These are phyloP conservation scores for Solen grandis DNA, from an alignment of 1,140 invertebrate species.

Conservation along the genomic window DNA sequence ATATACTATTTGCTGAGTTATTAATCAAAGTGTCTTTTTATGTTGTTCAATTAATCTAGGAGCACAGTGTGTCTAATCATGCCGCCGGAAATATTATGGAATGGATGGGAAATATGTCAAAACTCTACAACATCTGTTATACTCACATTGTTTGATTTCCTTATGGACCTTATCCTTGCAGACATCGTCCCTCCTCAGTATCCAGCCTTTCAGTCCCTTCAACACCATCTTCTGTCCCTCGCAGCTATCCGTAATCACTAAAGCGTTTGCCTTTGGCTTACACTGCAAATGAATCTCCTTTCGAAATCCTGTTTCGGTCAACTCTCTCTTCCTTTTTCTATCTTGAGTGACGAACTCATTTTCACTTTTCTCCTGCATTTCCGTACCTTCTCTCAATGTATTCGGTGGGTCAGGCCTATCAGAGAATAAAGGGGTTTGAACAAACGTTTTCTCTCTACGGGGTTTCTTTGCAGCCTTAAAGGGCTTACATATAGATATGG, in stretches of 20 bases:
- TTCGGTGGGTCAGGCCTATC: not conserved
- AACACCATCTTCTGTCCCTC: slow-evolving; percentile 39
- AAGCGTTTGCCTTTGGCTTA: slow-evolving; percentile 15
- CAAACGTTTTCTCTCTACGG: slow-evolving; percentile 7
- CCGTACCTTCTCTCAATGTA: not conserved
- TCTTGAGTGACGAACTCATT: not conserved
- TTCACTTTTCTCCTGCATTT: not conserved
- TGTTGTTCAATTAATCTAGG: no score
- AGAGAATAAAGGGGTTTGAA: not conserved
- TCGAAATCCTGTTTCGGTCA: not conserved
- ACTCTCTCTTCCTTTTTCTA: not conserved
- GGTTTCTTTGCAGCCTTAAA: slow-evolving; percentile 3
- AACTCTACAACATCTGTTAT: no score
- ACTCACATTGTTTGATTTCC: slow-evolving; percentile 44
- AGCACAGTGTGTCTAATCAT: no score
- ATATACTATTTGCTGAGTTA: no score
- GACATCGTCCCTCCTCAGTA: slow-evolving; percentile 30
- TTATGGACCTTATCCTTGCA: slow-evolving; percentile 16
- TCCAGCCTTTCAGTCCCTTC: slow-evolving; percentile 41
- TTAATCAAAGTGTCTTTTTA: no score
- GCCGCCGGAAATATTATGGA: no score
- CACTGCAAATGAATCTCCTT: slow-evolving; percentile 31
- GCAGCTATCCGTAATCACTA: slow-evolving; percentile 25
- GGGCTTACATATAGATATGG: slow-evolving; percentile 29
- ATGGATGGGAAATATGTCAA: no score